Evolutionary conservation across 2,888 invertebrate species (phyloP).

Genomic region (Nemotelus pantherinus): DNA sequence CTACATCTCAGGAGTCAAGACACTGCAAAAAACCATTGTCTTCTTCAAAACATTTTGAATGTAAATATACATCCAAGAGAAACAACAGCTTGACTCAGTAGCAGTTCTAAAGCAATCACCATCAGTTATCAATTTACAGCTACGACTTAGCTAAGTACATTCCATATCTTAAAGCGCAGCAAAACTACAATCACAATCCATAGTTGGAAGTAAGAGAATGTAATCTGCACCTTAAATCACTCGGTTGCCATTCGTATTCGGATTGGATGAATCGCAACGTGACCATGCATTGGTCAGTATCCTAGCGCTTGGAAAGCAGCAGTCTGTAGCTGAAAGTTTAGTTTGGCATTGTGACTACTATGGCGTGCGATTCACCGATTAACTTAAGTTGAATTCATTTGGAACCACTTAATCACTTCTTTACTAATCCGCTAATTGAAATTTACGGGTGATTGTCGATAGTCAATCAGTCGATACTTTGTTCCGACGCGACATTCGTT

Average conservation of each 20-base stretch:
- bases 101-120: conserved; percentile 25
- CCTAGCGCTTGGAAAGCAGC: conserved; percentile 10
- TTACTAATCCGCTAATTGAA: conserved; percentile 44
- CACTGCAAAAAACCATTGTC: no score
- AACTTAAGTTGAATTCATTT: conserved; percentile 34
- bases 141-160: conserved; percentile 37
- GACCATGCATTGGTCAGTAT: neutral
- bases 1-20: no score
- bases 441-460: conserved; percentile 41
- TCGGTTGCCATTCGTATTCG: conserved; percentile 29
- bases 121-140: conserved; percentile 44
- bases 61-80: no score
- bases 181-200: conserved; percentile 41
- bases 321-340: neutral
- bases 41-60: no score
- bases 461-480: conserved; percentile 38
- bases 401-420: conserved; percentile 43
- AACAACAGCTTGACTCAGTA: neutral
- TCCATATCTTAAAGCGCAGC: conserved; percentile 39
- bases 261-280: conserved; percentile 23
- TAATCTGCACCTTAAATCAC: conserved; percentile 43
- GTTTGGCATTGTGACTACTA: conserved; percentile 9
- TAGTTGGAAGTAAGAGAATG: conserved; percentile 41
- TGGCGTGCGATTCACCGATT: conserved; percentile 39
- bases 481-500: neutral